A percentile compares a stretch with the other conserved stretches of the same genome.
Conservation (phyloP, 1,140 invertebrate genomes). For the Drosophila orena region DNA sequence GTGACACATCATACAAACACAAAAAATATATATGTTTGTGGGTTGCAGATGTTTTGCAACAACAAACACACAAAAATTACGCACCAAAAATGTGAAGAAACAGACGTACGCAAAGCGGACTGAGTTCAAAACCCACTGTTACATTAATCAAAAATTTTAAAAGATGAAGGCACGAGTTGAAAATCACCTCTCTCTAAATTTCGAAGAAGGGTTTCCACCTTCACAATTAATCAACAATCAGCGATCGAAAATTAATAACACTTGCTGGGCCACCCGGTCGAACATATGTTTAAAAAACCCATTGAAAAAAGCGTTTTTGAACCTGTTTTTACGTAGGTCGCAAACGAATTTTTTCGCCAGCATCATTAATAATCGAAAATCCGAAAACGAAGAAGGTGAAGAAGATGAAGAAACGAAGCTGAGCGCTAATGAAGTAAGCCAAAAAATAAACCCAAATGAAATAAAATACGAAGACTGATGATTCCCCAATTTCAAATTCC, state of each 20-base stretch:
- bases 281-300: conserved; percentile 8
- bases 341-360: conserved; percentile 46
- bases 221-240: conserved; percentile 51
- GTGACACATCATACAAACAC: conserved; percentile 59
- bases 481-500: conserved; percentile 81
- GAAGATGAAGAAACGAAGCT: conserved; percentile 39
- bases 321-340: conserved; percentile 45
- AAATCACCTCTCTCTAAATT: neutral
- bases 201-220: neutral
- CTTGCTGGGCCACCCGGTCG: conserved; percentile 46
- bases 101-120: neutral
- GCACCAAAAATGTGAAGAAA: conserved; percentile 8
- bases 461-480: conserved; percentile 55
- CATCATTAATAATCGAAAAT: conserved; percentile 67
- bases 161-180: neutral
- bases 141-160: neutral
- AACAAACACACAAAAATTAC: conserved; percentile 35
- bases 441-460: conserved; percentile 29
- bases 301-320: conserved; percentile 31
- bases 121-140: neutral
- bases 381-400: conserved; percentile 24
- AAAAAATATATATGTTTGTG: conserved; percentile 25
- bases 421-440: conserved; percentile 75
- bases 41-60: conserved; percentile 51
- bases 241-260: conserved; percentile 21